Conservation (phyloP, 2,113 vertebrate genomes). For the Datnioides undecimradiatus region DNA sequence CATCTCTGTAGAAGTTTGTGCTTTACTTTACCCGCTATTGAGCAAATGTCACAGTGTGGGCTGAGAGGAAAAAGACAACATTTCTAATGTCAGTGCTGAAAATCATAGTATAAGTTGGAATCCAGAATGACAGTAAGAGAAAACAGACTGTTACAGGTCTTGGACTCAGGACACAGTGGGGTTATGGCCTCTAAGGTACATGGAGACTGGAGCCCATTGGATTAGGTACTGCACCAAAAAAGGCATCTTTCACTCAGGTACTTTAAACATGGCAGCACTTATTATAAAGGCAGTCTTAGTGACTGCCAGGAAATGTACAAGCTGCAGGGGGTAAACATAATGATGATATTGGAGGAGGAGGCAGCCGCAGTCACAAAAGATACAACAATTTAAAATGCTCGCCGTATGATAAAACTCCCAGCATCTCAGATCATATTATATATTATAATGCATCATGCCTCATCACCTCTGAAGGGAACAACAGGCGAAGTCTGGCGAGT, state of each 20-base stretch:
- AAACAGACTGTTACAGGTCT: not conserved
- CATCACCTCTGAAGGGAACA: conserved; percentile 59
- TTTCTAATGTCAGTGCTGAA: not conserved
- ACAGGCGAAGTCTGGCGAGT: conserved; percentile 11
- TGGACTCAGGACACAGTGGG: conserved; percentile 35
- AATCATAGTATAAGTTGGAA: not conserved
- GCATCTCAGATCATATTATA: conserved; percentile 57
- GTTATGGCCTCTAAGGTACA: conserved; percentile 47
- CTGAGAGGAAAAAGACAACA: not conserved
- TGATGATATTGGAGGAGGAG: conserved; percentile 45
- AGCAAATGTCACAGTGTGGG: conserved; percentile 48
- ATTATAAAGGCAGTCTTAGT: conserved; percentile 2
- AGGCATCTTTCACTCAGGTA: conserved; percentile 2
- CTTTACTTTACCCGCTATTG: conserved; percentile 51
- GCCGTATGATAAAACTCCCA: conserved; percentile 34
- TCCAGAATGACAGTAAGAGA: not conserved
- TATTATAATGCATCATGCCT: conserved; percentile 54
- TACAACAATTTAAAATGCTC: conserved; percentile 50
- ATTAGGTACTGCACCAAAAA: conserved; percentile 26
- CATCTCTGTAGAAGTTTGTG: conserved; percentile 31
- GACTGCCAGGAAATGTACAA: conserved; percentile 1
- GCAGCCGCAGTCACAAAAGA: conserved; percentile 23
- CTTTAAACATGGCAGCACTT: conserved; percentile 46
- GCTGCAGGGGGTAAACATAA: conserved; percentile 47
- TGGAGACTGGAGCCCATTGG: conserved; percentile 33